Evolutionary conservation across 2,113 vertebrate genomes (phyloP), one percentile per base, ranked within the genome.

Genomic region (Pipa parva): DNA sequence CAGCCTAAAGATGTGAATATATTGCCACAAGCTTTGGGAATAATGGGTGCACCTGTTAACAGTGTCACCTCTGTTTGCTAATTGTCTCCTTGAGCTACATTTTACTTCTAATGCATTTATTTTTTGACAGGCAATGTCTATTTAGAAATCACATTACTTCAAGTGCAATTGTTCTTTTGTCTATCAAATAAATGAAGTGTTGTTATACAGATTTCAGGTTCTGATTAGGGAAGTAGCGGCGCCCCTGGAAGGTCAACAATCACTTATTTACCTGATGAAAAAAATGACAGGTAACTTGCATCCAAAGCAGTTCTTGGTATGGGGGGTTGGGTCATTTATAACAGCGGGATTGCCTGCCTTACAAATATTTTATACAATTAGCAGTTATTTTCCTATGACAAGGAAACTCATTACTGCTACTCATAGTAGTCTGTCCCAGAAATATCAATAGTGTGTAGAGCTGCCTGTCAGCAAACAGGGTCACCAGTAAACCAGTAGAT

Each of bases 41-140:
- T 95, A 96, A 97, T 95, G 92, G 92, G 90, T 89, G 91, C 94
- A 97, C 95, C 94, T 98, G 96, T 97, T 95, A 93, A 92, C 89
- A 87, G 86, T 92, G 96, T 96, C 96, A 97, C 94, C 93, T 94
- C 92, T 94, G 92, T 93, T 93, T 92, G 92, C 91, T 94, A 95
- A 97, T 94, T 95, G 94, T 96, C 94, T 97, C 91, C 92, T 95
- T 93, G 90, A 95, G 93, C 92, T 93, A 88, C 92, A 82, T 92
- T 90, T 91, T 90, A 91, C 90, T 88, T 91, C 86, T 92, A 93
- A 91, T 88, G 89, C 89, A 80, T 88, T 83, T 88, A 89, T 92
- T 90, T 69, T 92, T 87, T 95, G 93, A 96, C 95, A 97, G 91
- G 88, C 83, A 80, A 79, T 85, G 89, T 92, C 92, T 93, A 93